Base-by-base conservation (phyloP, 2,888 invertebrate genomes). In the Rhogogaster chlorosoma region DNA sequence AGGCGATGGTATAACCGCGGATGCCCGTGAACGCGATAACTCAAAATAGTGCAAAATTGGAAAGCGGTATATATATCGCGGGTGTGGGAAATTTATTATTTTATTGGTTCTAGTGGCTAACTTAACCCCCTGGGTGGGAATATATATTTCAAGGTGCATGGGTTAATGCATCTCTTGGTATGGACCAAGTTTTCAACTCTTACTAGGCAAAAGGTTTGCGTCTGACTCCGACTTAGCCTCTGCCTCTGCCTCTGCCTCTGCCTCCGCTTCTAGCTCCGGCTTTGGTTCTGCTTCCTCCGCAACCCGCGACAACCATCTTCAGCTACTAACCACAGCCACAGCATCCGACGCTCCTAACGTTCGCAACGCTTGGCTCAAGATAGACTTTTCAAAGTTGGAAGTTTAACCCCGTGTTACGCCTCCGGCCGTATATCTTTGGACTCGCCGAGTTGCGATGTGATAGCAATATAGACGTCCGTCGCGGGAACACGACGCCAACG, bases 331-430 rank as follows among this genome's bases (percentile, higher is more conserved):
- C 80, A 26, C 57, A 80, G 45, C 83, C 83, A 64, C 80, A 80
- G 38, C 80, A 77, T 77, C 77, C 77, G 77, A 77, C 53, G 49
- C 53, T 77, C 12, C 73, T 29, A 77, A 61, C 78, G 61, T 61
- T 80, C 57, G 67, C 83, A 36, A 67, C 83, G 67, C 70, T 83
- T 45, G 45, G 70, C 67, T 83, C 83, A 70, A 83, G 83, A 83
- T 49, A 67, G 83, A 83, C 83, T 83, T 83, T 83, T 83, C 67
- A 83, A 83, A 83, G 83, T 83, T 83, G 67, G 83, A 70, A 70
- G 83, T 70, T 83, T 67, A 83, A 67, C 83, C 67, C 67, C 70
- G 67, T 32, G 83, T 83, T 83, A 64, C 67, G 83, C 67, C 83
- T 42, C 45, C 42, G 67, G 67, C 67, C 26, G 29, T 83, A 83